Conservation (phyloP, 2,888 invertebrate genomes). For the Pyrrhosoma nymphula region DNA sequence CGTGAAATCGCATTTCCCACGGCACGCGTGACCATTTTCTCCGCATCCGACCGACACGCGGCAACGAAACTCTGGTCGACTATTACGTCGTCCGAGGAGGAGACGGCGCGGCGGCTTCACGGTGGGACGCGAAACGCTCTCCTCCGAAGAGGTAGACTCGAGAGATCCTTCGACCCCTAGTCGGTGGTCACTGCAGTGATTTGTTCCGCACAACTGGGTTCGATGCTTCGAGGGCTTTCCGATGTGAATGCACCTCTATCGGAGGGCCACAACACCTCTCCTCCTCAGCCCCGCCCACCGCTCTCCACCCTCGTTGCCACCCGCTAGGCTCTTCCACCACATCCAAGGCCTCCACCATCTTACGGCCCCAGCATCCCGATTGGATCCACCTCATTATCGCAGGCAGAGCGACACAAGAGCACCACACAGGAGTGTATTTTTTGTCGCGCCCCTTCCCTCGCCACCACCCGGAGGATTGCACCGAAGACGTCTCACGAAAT, state of each 20-base stretch:
- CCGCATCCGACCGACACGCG: background rate
- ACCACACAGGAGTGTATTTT: background rate
- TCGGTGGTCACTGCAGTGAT: conserved; percentile 19
- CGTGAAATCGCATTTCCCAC: no score
- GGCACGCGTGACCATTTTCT: background rate
- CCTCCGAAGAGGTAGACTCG: background rate
- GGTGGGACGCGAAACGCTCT: background rate
- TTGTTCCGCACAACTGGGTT: conserved; percentile 46
- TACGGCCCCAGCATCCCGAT: conserved; percentile 27
- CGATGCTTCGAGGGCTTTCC: conserved; percentile 45
- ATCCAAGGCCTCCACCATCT: background rate
- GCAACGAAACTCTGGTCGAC: background rate
- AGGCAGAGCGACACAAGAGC: background rate
- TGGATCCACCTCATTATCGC: conserved; percentile 59
- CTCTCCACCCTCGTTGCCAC: background rate
- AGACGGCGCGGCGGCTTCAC: background rate
- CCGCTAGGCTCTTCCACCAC: background rate
- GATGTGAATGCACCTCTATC: background rate
- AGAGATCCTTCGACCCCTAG: background rate
- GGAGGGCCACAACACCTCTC: no score
- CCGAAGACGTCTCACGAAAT: background rate
- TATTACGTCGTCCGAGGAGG: background rate
- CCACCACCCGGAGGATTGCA: background rate
- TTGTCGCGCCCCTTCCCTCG: background rate
- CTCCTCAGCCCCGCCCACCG: no score